Conservation (phyloP, 2,888 invertebrate genomes). For the Spisula subtruncata region DNA sequence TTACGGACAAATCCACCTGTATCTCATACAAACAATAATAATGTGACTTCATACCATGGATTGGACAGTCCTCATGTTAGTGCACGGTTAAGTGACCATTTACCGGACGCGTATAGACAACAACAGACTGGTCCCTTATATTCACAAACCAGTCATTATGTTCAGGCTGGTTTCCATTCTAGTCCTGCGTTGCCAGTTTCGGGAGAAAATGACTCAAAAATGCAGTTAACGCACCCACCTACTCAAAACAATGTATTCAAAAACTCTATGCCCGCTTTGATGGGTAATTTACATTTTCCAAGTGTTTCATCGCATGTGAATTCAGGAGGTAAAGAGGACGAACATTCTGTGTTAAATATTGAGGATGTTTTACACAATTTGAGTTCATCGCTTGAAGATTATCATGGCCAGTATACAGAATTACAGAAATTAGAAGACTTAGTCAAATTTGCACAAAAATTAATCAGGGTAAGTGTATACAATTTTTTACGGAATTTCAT, state of each 20-base stretch:
- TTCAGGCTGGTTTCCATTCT: constrained; percentile 67
- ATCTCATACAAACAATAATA: constrained; percentile 42
- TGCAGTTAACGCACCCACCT: constrained; percentile 39
- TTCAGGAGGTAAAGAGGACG: constrained; percentile 52
- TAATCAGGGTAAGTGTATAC: constrained; percentile 85
- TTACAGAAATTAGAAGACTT: constrained; percentile 87
- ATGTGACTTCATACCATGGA: constrained; percentile 65
- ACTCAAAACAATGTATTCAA: constrained; percentile 65
- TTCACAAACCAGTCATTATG: constrained; percentile 59
- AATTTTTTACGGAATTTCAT: background rate
- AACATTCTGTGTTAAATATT: constrained; percentile 80
- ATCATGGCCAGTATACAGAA: constrained; percentile 88
- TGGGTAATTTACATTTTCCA: constrained; percentile 71
- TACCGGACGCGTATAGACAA: constrained; percentile 55
- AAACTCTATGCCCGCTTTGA: constrained; percentile 59
- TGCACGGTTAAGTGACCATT: constrained; percentile 58
- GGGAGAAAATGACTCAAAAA: constrained; percentile 46
- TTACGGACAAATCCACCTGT: constrained; percentile 76
- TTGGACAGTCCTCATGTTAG: constrained; percentile 68
- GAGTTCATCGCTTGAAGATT: constrained; percentile 87
- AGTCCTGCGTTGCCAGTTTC: constrained; percentile 55
- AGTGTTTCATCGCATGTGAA: constrained; percentile 63
- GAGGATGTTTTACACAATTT: constrained; percentile 86
- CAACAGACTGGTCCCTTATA: constrained; percentile 54
- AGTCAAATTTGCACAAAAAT: constrained; percentile 85